phyloP scores from a whole-genome alignment of 2,113 vertebrate species.

The Notothenia rossii region DNA sequence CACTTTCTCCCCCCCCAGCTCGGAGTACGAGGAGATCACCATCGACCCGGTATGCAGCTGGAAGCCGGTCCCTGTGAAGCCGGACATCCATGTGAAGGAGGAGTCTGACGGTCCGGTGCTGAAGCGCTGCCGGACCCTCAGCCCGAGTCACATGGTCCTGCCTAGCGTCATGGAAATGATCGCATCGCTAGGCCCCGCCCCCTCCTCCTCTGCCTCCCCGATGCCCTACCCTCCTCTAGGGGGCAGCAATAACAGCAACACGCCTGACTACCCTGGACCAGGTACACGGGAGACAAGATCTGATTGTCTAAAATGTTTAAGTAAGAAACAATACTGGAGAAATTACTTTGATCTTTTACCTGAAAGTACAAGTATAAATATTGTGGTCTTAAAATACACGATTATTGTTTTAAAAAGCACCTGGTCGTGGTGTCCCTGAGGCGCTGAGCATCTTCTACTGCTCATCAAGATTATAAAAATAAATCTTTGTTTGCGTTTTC shows the following conservation, averaged over 20 bases:
- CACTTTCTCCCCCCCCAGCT: constrained; percentile 75
- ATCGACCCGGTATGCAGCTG: constrained; percentile 95
- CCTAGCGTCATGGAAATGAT: constrained; percentile 98
- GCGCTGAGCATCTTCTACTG: too few relatives aligned
- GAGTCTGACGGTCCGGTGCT: constrained; percentile 89
- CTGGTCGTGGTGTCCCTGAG: too few relatives aligned
- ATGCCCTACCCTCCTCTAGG: constrained; percentile 80
- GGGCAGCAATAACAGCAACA: constrained; percentile 48
- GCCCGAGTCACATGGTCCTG: constrained; percentile 92
- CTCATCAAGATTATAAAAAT: too few relatives aligned
- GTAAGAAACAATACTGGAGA: too few relatives aligned
- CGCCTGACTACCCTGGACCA: constrained; percentile 83
- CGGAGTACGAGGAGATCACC: constrained; percentile 95
- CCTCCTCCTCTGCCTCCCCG: constrained; percentile 74
- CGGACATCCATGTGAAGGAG: constrained; percentile 92
- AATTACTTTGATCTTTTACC: too few relatives aligned
- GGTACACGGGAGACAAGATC: constrained; percentile 55
- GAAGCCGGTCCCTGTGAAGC: constrained; percentile 93
- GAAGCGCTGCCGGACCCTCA: constrained; percentile 93
- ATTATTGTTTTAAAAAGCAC: too few relatives aligned
- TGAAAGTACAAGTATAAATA: too few relatives aligned
- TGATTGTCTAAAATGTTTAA: too few relatives aligned
- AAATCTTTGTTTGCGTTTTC: too few relatives aligned
- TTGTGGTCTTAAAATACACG: too few relatives aligned
- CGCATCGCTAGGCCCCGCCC: constrained; percentile 88